These are phyloP conservation scores for Eristalis tenax DNA, from an alignment of 2,888 invertebrate genomes.

Conservation along the genomic window DNA sequence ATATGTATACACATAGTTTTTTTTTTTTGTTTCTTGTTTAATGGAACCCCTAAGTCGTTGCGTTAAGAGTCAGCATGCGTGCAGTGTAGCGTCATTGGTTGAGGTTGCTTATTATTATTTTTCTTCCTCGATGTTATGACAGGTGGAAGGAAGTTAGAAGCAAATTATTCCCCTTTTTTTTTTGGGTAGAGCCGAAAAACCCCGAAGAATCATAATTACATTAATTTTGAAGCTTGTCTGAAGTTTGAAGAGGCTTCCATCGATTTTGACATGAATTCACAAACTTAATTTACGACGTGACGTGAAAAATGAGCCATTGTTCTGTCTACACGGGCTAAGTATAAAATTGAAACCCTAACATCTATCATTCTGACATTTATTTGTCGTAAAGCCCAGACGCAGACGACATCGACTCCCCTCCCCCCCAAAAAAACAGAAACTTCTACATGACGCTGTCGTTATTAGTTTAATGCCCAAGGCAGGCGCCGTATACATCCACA, in stretches of 20 bases:
- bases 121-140: slow-evolving; percentile 14
- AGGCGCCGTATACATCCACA: too few relatives aligned
- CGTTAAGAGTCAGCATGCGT: slow-evolving; percentile 52
- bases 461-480: background rate
- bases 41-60: background rate
- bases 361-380: background rate
- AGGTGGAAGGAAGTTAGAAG: slow-evolving; percentile 25
- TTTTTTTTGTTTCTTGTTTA: slow-evolving; percentile 3
- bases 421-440: too few relatives aligned
- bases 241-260: too few relatives aligned
- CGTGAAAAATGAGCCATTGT: too few relatives aligned
- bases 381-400: background rate
- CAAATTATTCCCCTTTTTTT: background rate
- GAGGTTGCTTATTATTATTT: background rate
- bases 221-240: background rate
- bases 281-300: too few relatives aligned
- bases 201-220: background rate
- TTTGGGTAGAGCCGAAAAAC: background rate
- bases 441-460: background rate
- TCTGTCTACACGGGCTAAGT: too few relatives aligned
- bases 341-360: background rate
- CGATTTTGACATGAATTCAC: too few relatives aligned
- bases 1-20: slow-evolving; percentile 20
- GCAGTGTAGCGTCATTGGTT: background rate
- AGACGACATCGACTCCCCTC: too few relatives aligned